Conservation (phyloP, 2,113 vertebrate genomes). For the Murina feae region DNA sequence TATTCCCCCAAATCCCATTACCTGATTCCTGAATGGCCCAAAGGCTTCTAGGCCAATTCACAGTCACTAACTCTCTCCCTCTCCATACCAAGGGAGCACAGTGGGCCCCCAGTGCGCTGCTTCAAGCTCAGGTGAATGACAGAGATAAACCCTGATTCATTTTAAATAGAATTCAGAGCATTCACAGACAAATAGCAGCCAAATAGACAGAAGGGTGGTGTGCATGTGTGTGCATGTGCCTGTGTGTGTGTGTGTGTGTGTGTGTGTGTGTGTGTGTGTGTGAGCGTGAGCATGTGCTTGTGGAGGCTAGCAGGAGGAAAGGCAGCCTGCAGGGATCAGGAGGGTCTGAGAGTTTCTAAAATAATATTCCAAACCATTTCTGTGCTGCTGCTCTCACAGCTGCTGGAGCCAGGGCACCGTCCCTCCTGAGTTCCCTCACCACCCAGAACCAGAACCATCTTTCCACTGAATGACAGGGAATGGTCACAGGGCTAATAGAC, state of each 20-base stretch:
- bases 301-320: not conserved
- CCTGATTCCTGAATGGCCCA: not conserved
- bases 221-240: not conserved
- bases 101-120: not conserved
- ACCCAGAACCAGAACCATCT: not conserved
- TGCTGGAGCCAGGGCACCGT: not conserved
- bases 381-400: not conserved
- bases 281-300: not conserved
- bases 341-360: not conserved
- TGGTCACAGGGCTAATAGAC: not conserved
- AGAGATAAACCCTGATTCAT: not conserved
- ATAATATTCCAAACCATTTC: not conserved
- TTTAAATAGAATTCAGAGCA: not conserved
- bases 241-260: not conserved
- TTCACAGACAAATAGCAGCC: not conserved
- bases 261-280: no score
- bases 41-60: not conserved
- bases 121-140: not conserved
- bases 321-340: not conserved
- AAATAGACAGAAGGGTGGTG: not conserved
- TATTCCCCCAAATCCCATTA: conserved; percentile 44
- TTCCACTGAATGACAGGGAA: not conserved
- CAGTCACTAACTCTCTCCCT: not conserved
- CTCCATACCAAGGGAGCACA: not conserved
- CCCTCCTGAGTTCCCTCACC: not conserved